A percentile compares a stretch with the other conserved stretches of the same genome.
These are phyloP conservation scores for Keiferia lycopersicella DNA, from an alignment of 2,888 invertebrate genomes.

Conservation along the genomic window DNA sequence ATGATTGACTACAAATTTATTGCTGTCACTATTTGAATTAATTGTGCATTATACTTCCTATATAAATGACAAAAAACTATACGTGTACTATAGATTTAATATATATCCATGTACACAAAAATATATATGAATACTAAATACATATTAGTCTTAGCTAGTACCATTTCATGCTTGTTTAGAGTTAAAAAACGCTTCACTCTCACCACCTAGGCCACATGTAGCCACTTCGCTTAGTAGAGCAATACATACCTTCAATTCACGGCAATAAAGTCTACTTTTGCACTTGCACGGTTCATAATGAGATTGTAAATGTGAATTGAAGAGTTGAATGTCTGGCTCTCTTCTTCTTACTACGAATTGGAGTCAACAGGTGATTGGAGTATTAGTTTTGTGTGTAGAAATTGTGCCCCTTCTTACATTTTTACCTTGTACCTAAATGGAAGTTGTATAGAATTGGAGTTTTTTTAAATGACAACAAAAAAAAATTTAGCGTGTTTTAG, in stretches of 20 bases:
- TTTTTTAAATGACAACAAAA: too few relatives aligned
- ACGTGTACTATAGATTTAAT: background rate
- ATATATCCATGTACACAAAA: too few relatives aligned
- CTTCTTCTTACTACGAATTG: constrained; percentile 47
- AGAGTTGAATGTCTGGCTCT: constrained; percentile 81
- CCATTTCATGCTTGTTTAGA: constrained; percentile 49
- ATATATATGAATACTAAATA: too few relatives aligned
- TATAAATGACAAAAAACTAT: background rate
- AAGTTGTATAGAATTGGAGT: too few relatives aligned
- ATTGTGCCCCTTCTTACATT: too few relatives aligned
- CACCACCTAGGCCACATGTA: constrained; percentile 48
- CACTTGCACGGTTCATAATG: constrained; percentile 49
- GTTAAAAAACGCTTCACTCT: constrained; percentile 49
- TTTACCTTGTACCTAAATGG: too few relatives aligned
- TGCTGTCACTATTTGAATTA: background rate
- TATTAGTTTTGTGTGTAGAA: background rate
- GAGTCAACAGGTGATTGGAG: constrained; percentile 10
- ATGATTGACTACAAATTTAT: background rate
- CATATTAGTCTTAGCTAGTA: constrained; percentile 24
- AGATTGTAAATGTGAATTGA: constrained; percentile 65
- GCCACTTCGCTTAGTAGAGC: constrained; percentile 77
- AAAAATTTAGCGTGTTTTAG: too few relatives aligned
- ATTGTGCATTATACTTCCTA: constrained; percentile 12
- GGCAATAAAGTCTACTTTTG: constrained; percentile 47
- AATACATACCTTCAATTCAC: constrained; percentile 79